phyloP scores from a whole-genome alignment of 64 coral and sea anemone genomes.

The Hydrozoanthus tunicans region DNA sequence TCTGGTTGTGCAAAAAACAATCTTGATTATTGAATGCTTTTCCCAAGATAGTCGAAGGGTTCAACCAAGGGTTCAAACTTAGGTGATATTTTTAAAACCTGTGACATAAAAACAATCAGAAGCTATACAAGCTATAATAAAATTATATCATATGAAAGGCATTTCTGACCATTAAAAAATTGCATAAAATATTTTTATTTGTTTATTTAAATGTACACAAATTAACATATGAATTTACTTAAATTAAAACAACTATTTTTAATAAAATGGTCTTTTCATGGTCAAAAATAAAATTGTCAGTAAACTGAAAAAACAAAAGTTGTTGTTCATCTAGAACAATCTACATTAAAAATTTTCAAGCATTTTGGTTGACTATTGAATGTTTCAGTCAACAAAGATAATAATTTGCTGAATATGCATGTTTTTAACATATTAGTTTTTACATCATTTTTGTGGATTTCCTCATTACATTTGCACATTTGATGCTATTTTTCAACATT shows the following conservation, averaged over 20 bases:
- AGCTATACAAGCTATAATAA: not conserved
- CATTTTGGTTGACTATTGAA: not conserved
- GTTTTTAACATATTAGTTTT: not conserved
- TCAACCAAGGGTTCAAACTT: not conserved
- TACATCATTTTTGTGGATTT: not conserved
- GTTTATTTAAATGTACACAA: not conserved
- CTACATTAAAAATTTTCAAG: slow-evolving; percentile 18
- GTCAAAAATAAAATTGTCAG: not conserved
- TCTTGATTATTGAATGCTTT: not conserved
- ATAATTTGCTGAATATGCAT: slow-evolving; percentile 19
- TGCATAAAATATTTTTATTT: not conserved
- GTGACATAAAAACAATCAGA: not conserved
- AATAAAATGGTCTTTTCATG: not conserved
- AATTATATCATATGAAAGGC: not conserved
- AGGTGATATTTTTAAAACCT: not conserved
- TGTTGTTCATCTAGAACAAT: not conserved
- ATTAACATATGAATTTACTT: not conserved
- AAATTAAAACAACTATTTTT: not conserved
- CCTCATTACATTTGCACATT: not conserved
- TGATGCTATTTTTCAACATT: not conserved
- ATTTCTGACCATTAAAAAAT: not conserved
- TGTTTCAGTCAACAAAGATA: not conserved
- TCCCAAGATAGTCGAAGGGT: not conserved
- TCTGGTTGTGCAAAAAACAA: not conserved
- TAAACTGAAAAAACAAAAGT: not conserved